Conservation (phyloP, 2,797 vertebrate genomes). For the Scyliorhinus canicula region DNA sequence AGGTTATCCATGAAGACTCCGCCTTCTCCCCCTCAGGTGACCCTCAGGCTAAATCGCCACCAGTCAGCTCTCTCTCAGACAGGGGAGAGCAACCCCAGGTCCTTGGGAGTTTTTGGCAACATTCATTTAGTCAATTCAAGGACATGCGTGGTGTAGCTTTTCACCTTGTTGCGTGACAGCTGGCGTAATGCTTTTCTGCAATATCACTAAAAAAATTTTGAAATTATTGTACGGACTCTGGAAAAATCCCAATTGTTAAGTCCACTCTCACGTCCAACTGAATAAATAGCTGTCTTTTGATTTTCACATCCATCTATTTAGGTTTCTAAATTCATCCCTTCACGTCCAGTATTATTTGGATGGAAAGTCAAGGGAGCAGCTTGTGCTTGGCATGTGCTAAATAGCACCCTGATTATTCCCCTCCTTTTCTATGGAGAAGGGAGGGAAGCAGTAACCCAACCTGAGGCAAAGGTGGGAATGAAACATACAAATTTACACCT, state of each 20-base stretch:
- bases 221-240: background rate
- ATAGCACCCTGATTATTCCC: background rate
- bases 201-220: background rate
- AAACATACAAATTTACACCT: background rate
- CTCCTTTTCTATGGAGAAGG: background rate
- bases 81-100: too few relatives aligned
- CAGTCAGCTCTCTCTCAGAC: too few relatives aligned
- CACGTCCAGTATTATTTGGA: background rate
- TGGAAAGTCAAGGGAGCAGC: background rate
- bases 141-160: background rate
- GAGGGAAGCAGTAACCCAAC: too few relatives aligned
- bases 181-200: background rate
- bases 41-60: too few relatives aligned
- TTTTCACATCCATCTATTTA: background rate
- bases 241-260: background rate
- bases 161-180: background rate
- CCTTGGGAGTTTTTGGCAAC: too few relatives aligned
- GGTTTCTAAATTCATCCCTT: background rate
- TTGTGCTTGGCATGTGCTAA: background rate
- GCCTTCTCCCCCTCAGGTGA: too few relatives aligned
- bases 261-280: background rate
- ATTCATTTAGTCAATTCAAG: background rate
- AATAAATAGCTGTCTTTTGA: conserved; percentile 9
- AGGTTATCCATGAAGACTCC: too few relatives aligned
- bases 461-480: background rate